Conservation (phyloP, 2,113 vertebrate genomes). For the Atlantisia rogersi region DNA sequence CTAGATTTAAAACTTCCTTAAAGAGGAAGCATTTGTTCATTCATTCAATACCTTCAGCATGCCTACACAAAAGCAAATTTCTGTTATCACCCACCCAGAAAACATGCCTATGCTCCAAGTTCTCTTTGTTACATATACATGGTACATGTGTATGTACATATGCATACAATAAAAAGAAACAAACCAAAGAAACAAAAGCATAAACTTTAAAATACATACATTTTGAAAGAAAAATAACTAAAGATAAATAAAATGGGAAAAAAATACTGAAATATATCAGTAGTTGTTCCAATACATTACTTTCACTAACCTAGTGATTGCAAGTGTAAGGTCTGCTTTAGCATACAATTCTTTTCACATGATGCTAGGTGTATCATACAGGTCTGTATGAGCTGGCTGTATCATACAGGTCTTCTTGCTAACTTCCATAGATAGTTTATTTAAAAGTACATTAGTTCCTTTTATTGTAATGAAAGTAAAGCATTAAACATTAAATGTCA, state of each 20-base stretch:
- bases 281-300: conserved; percentile 39
- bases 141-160: background rate
- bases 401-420: background rate
- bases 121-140: background rate
- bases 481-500: background rate
- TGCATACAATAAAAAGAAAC: background rate
- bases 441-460: background rate
- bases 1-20: background rate
- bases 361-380: background rate
- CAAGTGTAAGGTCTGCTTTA: conserved; percentile 9
- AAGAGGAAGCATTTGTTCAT: background rate
- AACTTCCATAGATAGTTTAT: background rate
- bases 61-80: background rate
- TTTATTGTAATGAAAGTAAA: background rate
- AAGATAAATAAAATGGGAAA: background rate
- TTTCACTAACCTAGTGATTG: conserved; percentile 9
- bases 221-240: background rate
- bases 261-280: background rate
- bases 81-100: background rate
- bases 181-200: background rate
- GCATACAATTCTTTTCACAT: background rate
- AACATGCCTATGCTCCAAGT: background rate
- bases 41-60: background rate
- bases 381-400: too few relatives aligned
- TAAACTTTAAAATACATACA: background rate